Conservation (phyloP, 2,888 invertebrate genomes). For the Cybosia mesomella region DNA sequence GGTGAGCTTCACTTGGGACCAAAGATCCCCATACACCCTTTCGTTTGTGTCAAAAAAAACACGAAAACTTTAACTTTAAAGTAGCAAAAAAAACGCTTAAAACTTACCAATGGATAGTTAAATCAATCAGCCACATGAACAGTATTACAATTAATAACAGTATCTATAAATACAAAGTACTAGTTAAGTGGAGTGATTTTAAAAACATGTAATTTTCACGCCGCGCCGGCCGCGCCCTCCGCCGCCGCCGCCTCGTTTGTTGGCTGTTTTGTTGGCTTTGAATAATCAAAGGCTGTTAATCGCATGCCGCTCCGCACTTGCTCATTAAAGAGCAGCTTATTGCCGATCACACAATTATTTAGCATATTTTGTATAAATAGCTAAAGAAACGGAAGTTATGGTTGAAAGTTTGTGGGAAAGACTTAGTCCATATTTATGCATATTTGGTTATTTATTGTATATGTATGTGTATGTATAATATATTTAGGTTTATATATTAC, state of each 20-base stretch:
- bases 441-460: too few species aligned
- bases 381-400: conserved; percentile 2
- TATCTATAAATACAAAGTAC: conserved; percentile 26
- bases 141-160: neutral
- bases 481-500: too few species aligned
- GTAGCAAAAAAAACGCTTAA: neutral
- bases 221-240: too few species aligned
- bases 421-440: neutral
- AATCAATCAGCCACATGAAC: neutral
- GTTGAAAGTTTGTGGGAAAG: neutral
- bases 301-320: conserved; percentile 39
- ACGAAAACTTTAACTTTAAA: too few species aligned
- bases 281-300: too few species aligned
- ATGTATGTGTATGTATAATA: too few species aligned
- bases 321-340: conserved; percentile 37
- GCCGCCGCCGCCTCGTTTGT: conserved; percentile 4
- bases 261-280: too few species aligned
- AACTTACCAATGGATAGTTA: neutral
- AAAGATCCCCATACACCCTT: too few species aligned
- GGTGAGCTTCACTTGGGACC: too few species aligned
- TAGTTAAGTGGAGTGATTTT: conserved; percentile 33
- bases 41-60: too few species aligned
- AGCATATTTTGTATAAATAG: conserved; percentile 29
- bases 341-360: conserved; percentile 34
- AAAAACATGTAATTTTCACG: conserved; percentile 41